These are phyloP conservation scores for Enteromius argenteus DNA, from an alignment of 2,797 vertebrate species.

Conservation along the genomic window DNA sequence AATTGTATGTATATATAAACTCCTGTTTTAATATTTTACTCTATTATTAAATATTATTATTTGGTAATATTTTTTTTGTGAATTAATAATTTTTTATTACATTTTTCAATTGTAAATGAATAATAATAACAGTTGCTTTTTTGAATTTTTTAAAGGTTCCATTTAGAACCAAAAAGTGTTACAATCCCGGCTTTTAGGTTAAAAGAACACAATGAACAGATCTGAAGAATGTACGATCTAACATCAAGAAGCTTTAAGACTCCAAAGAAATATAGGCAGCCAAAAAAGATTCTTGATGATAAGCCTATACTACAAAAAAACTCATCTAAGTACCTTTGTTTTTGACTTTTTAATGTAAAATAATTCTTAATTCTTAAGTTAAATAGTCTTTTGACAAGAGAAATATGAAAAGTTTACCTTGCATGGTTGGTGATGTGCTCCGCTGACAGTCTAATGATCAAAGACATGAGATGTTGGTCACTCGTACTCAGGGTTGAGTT, in stretches of 20 bases:
- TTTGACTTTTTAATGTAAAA: not conserved
- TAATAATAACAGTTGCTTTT: not conserved
- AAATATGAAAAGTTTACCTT: not conserved
- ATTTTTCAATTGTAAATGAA: not conserved
- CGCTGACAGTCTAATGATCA: constrained; percentile 27
- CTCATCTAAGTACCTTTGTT: not conserved
- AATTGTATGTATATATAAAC: not conserved
- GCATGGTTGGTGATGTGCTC: not conserved
- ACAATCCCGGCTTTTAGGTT: not conserved
- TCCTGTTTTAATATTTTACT: constrained; percentile 19
- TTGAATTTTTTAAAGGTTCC: not conserved
- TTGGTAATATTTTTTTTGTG: not conserved
- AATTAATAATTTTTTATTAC: not conserved
- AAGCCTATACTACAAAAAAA: not conserved
- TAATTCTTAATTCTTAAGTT: not conserved
- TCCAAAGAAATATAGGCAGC: not conserved
- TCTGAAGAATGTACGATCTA: not conserved
- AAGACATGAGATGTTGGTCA: constrained; percentile 33
- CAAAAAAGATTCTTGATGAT: not conserved
- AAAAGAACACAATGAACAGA: not conserved
- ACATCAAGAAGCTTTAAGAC: not conserved
- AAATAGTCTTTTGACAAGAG: not conserved
- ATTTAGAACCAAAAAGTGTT: not conserved
- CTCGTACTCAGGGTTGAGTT: constrained; percentile 32
- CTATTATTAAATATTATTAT: not conserved